Evolutionary conservation across 2,888 invertebrate species (phyloP).

Genomic region (Parnassius glacialis): DNA sequence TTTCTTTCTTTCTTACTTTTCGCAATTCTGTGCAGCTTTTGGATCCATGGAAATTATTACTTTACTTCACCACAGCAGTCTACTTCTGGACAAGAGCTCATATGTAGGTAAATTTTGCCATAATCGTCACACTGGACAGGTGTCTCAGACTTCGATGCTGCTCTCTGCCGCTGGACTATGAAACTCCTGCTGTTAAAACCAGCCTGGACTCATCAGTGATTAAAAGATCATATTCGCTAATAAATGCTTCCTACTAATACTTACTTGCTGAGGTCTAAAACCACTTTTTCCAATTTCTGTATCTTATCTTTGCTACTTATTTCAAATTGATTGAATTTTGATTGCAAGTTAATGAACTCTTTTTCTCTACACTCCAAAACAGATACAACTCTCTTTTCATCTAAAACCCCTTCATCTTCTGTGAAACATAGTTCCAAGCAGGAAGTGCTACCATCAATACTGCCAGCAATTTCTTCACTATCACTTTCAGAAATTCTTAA

Average conservation of each 20-base stretch:
- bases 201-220: no score
- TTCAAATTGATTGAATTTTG: conserved; percentile 75
- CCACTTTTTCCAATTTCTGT: conserved; percentile 74
- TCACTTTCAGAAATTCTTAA: conserved; percentile 75
- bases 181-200: no score
- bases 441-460: conserved; percentile 73
- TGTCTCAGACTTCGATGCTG: no score
- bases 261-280: conserved; percentile 84
- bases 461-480: conserved; percentile 71
- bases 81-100: no score
- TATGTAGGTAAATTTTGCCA: no score
- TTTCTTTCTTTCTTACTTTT: no score
- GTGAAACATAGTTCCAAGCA: conserved; percentile 75
- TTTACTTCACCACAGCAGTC: no score
- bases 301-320: conserved; percentile 69
- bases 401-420: conserved; percentile 66
- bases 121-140: no score
- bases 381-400: conserved; percentile 56
- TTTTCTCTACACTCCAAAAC: conserved; percentile 70
- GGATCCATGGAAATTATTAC: no score
- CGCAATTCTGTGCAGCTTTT: no score
- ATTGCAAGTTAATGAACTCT: conserved; percentile 74
- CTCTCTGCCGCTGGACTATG: no score
- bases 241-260: conserved; percentile 26
- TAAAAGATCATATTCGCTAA: background rate